Percentiles rank a stretch among this genome's conserved stretches.
These are phyloP conservation scores for Aethes cnicana DNA, from an alignment of 2,888 invertebrate genomes.

Conservation along the genomic window DNA sequence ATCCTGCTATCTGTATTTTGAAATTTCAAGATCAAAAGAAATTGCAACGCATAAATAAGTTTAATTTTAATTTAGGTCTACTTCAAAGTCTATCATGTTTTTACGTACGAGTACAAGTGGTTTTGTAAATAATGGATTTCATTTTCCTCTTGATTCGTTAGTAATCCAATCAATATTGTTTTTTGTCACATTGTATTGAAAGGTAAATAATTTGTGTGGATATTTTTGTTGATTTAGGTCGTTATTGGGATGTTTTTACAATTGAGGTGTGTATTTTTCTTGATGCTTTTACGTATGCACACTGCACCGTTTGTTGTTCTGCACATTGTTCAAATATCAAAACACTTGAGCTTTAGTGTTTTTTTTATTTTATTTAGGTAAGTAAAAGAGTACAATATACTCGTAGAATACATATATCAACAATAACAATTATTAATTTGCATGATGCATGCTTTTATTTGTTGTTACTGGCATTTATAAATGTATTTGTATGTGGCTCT, in stretches of 20 bases:
- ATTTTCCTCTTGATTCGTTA: conserved; percentile 11
- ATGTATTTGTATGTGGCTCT: not conserved
- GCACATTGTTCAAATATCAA: conserved; percentile 1
- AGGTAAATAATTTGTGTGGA: conserved; percentile 20
- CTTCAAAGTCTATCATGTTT: conserved; percentile 23
- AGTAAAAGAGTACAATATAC: not conserved
- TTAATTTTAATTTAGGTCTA: no score
- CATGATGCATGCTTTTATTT: not conserved
- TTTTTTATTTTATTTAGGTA: not conserved
- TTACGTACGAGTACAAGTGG: conserved; percentile 3
- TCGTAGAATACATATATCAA: no score
- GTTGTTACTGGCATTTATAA: not conserved
- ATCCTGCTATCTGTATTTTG: no score
- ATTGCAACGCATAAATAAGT: no score
- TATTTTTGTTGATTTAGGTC: conserved; percentile 68
- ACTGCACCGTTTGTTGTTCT: conserved; percentile 5
- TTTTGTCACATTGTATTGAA: conserved; percentile 10
- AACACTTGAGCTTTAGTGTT: not conserved
- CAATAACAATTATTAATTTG: not conserved
- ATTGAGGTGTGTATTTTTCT: conserved; percentile 68
- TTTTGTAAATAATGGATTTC: conserved; percentile 25
- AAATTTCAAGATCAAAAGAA: no score
- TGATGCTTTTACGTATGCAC: conserved; percentile 26
- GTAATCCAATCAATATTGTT: conserved; percentile 17
- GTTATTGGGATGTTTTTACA: conserved; percentile 72